These are phyloP conservation scores for Paramormyrops hopkinsi DNA, from an alignment of 2,797 vertebrate genomes.

Conservation along the genomic window DNA sequence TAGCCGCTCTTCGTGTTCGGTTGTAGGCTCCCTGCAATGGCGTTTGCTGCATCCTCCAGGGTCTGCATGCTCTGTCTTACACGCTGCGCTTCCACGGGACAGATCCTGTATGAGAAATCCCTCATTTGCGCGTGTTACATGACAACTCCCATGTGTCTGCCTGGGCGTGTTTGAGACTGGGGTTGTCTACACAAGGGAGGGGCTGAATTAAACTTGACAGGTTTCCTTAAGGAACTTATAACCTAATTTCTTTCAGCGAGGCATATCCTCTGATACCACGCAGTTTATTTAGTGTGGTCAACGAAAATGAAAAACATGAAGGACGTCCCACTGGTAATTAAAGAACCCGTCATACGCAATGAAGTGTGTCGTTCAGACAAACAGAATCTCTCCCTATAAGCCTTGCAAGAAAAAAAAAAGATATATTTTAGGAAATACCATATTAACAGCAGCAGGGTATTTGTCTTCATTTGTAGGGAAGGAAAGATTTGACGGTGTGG, in stretches of 20 bases:
- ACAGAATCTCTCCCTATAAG: not conserved
- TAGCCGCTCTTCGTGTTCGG: not conserved
- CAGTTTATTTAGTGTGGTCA: not conserved
- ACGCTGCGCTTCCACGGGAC: not conserved
- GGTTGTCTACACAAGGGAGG: not conserved
- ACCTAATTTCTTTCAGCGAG: not conserved
- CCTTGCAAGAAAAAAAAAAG: not conserved
- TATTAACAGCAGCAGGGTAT: constrained; percentile 18
- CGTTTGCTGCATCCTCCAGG: not conserved
- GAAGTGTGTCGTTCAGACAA: not conserved
- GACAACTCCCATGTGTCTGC: not conserved
- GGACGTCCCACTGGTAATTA: not conserved
- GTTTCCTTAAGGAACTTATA: not conserved
- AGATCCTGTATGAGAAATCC: not conserved
- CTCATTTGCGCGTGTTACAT: not conserved
- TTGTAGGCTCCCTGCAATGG: not conserved
- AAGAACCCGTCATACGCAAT: not conserved
- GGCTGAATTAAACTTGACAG: not conserved
- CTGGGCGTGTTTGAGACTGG: not conserved
- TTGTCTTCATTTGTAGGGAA: constrained; percentile 28
- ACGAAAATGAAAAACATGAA: not conserved
- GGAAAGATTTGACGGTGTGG: constrained; percentile 38
- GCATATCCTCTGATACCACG: not conserved
- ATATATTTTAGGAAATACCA: constrained; percentile 16
- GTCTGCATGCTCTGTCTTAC: not conserved